A percentile compares a stretch with the other conserved stretches of the same genome.
Evolutionary conservation across 2,113 vertebrate species (phyloP).

Genomic region (Hystrix cristata): DNA sequence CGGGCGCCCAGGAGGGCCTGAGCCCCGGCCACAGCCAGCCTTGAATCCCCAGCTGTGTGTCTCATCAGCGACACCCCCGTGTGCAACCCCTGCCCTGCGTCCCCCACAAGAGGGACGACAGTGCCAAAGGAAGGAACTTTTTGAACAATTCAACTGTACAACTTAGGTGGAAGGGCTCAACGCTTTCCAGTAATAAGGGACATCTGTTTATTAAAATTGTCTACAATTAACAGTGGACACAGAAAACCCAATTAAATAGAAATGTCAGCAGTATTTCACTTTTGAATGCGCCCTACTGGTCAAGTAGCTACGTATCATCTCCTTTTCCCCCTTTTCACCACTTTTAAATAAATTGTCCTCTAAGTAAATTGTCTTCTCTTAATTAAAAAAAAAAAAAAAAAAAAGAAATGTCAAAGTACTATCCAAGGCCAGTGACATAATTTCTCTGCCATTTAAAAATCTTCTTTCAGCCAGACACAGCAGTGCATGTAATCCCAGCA

Average conservation of each 20-base stretch:
- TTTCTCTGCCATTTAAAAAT: background rate
- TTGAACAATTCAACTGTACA: background rate
- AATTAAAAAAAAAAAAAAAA: no score
- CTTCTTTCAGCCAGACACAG: background rate
- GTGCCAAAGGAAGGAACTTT: background rate
- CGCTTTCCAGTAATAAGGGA: background rate
- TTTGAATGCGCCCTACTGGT: no score
- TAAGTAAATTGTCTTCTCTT: no score
- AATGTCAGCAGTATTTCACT: background rate
- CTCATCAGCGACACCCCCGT: background rate
- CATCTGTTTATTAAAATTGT: background rate
- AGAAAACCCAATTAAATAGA: background rate
- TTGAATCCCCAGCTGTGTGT: background rate
- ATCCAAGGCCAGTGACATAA: background rate
- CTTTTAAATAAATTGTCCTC: no score
- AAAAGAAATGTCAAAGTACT: background rate
- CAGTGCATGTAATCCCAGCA: background rate
- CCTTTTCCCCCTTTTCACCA: no score
- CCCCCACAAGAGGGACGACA: background rate
- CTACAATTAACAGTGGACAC: background rate
- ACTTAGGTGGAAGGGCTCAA: background rate
- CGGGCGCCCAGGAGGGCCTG: background rate
- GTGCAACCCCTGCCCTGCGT: background rate
- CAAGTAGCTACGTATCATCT: no score
- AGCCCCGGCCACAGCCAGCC: background rate